Evolutionary conservation across 2,113 vertebrate genomes (phyloP).

Genomic region (Neogale vison): DNA sequence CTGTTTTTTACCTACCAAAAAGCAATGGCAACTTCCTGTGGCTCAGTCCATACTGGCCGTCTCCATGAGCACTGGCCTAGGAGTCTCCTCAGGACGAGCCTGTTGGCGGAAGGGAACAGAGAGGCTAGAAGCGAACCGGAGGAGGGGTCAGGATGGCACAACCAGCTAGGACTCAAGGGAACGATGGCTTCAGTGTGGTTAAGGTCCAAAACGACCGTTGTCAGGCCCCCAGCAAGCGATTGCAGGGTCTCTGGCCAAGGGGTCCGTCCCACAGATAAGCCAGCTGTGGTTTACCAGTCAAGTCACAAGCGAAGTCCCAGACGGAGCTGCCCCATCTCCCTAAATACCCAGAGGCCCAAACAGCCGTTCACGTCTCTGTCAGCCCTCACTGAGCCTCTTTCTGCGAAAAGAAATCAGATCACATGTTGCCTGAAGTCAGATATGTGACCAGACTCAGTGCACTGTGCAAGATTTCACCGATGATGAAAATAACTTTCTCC

Average conservation of each 20-base stretch:
- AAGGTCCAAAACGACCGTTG: not conserved
- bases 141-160: not conserved
- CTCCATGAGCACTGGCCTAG: rapidly evolving
- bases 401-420: conserved; percentile 73
- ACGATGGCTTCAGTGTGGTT: not conserved
- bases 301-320: not conserved
- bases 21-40: not conserved
- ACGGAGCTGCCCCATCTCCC: not conserved
- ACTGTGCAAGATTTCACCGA: conserved; percentile 72
- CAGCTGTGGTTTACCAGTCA: conserved; percentile 51
- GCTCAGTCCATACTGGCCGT: not conserved
- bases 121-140: not conserved
- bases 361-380: not conserved
- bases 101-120: not conserved
- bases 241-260: not conserved
- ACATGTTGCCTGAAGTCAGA: conserved; percentile 74
- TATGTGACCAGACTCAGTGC: conserved; percentile 68
- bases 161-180: not conserved
- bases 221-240: not conserved
- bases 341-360: conserved; percentile 20
- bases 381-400: not conserved
- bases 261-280: not conserved
- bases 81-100: not conserved
- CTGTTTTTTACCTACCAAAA: not conserved
- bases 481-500: conserved; percentile 80